Evolutionary conservation across 2,113 vertebrate species (phyloP).

Genomic region (Pavo muticus): DNA sequence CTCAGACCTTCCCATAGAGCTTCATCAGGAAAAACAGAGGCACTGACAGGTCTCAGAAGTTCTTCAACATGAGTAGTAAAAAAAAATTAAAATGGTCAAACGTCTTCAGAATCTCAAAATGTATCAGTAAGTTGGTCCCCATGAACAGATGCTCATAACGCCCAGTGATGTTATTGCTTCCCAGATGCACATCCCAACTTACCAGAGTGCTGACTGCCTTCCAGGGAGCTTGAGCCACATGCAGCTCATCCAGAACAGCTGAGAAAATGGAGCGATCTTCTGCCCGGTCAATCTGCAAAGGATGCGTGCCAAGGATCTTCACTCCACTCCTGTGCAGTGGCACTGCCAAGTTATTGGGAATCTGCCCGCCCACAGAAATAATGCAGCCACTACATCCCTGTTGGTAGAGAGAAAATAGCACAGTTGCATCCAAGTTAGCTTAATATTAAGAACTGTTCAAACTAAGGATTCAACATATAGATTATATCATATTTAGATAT

Average conservation of each 20-base stretch:
- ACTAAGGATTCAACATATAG: neutral
- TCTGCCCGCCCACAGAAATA: constrained; percentile 95
- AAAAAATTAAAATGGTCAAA: neutral
- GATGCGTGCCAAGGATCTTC: constrained; percentile 91
- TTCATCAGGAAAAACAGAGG: neutral
- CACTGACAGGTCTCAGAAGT: neutral
- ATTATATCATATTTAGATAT: neutral
- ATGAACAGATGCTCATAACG: neutral
- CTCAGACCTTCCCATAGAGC: neutral
- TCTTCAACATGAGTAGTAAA: neutral
- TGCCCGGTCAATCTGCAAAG: constrained; percentile 88
- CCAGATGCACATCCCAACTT: neutral
- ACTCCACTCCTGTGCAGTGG: constrained; percentile 88
- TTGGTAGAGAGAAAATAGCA: neutral
- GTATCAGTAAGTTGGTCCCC: neutral
- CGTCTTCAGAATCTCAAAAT: neutral
- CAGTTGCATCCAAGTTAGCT: neutral
- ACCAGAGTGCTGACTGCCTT: constrained; percentile 91
- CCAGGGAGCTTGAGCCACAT: constrained; percentile 92
- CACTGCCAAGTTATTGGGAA: constrained; percentile 93
- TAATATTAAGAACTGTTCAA: neutral
- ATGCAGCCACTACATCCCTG: constrained; percentile 91
- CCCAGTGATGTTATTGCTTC: neutral
- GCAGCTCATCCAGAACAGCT: constrained; percentile 88
- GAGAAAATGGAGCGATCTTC: constrained; percentile 94